Conservation (phyloP, 2,888 invertebrate species). For the Hypena proboscidalis region DNA sequence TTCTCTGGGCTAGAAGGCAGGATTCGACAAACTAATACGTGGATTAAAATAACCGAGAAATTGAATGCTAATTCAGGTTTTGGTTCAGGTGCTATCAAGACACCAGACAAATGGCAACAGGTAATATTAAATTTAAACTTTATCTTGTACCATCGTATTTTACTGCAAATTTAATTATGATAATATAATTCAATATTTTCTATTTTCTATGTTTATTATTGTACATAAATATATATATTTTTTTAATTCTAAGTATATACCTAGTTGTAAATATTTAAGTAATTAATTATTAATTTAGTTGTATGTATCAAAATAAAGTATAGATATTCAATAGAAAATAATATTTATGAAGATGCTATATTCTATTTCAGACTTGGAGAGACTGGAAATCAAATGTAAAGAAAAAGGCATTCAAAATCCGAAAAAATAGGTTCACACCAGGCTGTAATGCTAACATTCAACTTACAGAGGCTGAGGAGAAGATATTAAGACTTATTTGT, state of each 20-base stretch:
- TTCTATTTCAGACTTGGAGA: slow-evolving; percentile 58
- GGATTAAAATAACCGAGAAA: slow-evolving; percentile 70
- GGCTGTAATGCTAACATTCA: slow-evolving; percentile 58
- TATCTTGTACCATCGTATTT: too few species aligned
- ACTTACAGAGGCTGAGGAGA: slow-evolving; percentile 65
- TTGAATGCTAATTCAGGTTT: slow-evolving; percentile 67
- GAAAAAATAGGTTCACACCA: slow-evolving; percentile 63
- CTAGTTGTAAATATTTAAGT: too few species aligned
- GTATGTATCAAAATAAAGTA: too few species aligned
- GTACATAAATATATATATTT: neutral
- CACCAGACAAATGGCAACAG: slow-evolving; percentile 73
- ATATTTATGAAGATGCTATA: too few species aligned
- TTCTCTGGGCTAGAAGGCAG: slow-evolving; percentile 62
- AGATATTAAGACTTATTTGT: slow-evolving; percentile 63
- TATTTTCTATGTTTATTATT: neutral
- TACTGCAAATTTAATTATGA: too few species aligned
- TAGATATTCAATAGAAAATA: too few species aligned
- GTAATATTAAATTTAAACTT: too few species aligned
- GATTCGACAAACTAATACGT: slow-evolving; percentile 64
- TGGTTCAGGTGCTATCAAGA: slow-evolving; percentile 67
- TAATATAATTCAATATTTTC: too few species aligned
- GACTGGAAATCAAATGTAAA: slow-evolving; percentile 72
- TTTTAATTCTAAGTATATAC: too few species aligned
- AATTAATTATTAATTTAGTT: too few species aligned
- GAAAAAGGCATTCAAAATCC: slow-evolving; percentile 68